A percentile compares a stretch with the other conserved stretches of the same genome.
Conservation (phyloP, 23 tunicate genomes). For the Botrylloides violaceus region DNA sequence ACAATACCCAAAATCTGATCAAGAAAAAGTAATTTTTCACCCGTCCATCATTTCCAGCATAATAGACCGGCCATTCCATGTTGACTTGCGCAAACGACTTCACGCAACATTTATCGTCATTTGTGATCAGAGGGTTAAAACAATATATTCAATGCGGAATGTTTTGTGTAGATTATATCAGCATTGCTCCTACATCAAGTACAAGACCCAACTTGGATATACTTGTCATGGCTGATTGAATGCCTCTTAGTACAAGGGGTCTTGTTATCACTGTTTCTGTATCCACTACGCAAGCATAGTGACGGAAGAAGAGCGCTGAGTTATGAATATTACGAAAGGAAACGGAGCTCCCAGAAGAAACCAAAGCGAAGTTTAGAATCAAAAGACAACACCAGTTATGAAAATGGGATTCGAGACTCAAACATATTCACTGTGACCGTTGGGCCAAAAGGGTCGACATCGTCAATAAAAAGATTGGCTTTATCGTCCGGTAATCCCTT, state of each 20-base stretch:
- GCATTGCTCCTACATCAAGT: neutral
- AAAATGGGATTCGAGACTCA: constrained; percentile 16
- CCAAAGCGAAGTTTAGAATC: constrained; percentile 4
- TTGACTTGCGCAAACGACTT: too few species aligned
- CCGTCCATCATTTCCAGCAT: too few species aligned
- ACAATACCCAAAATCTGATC: too few species aligned
- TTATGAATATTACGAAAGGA: neutral
- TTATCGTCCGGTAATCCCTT: neutral
- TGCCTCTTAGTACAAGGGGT: constrained; percentile 51
- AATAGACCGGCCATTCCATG: too few species aligned
- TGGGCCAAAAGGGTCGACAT: constrained; percentile 16
- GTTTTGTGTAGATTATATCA: constrained; percentile 18
- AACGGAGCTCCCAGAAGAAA: neutral
- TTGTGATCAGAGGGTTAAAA: too few species aligned
- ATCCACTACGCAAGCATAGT: constrained; percentile 36
- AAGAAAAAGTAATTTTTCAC: too few species aligned
- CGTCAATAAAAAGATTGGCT: constrained; percentile 9
- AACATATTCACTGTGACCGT: constrained; percentile 21
- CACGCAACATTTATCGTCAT: too few species aligned
- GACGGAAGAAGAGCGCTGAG: constrained; percentile 9
- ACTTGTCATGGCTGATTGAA: constrained; percentile 41
- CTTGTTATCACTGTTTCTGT: constrained; percentile 41
- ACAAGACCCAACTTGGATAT: constrained; percentile 3
- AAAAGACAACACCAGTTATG: neutral
- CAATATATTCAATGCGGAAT: too few species aligned